These are phyloP conservation scores for Protodeltote pygarga DNA, from an alignment of 2,888 invertebrate species.

Conservation along the genomic window DNA sequence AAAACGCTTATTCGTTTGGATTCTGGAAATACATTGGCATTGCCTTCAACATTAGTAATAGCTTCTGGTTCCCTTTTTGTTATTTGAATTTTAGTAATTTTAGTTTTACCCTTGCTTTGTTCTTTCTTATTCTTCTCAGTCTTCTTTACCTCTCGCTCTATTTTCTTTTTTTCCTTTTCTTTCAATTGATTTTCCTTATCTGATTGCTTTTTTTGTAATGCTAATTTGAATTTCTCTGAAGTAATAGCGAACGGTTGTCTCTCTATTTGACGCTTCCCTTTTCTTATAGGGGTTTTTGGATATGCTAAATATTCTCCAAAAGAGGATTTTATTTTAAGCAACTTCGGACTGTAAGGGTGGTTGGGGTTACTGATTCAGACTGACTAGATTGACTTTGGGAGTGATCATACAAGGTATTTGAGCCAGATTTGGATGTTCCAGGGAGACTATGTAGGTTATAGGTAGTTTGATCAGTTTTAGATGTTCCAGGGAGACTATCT, in stretches of 20 bases:
- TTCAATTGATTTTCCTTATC: slow-evolving; percentile 3
- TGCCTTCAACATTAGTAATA: slow-evolving; percentile 1
- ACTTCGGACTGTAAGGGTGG: slow-evolving; percentile 1
- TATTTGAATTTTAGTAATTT: not conserved
- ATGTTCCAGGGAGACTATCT: slow-evolving; percentile 1
- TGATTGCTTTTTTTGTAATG: not conserved
- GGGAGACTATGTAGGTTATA: too few relatives aligned
- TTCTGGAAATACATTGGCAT: slow-evolving; percentile 1
- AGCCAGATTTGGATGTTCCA: slow-evolving; percentile 4
- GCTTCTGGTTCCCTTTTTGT: not conserved
- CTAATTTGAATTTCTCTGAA: not conserved
- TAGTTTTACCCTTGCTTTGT: slow-evolving; percentile 1
- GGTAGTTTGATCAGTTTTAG: too few relatives aligned
- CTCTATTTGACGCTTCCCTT: slow-evolving; percentile 6
- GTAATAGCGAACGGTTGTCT: slow-evolving; percentile 3
- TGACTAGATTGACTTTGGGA: slow-evolving; percentile 3
- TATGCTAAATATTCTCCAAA: slow-evolving; percentile 9
- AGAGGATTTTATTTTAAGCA: slow-evolving; percentile 12
- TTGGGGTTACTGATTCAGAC: slow-evolving; percentile 5
- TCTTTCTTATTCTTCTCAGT: slow-evolving; percentile 4
- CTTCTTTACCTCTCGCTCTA: slow-evolving; percentile 5
- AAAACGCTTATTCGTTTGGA: slow-evolving; percentile 5
- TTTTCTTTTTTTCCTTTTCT: slow-evolving; percentile 6
- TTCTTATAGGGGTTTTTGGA: slow-evolving; percentile 2
- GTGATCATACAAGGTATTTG: slow-evolving; percentile 2